Percentiles rank a stretch among this genome's conserved stretches.
phyloP scores from a whole-genome alignment of 2,113 vertebrate species.

The Pachycephala philippinensis region DNA sequence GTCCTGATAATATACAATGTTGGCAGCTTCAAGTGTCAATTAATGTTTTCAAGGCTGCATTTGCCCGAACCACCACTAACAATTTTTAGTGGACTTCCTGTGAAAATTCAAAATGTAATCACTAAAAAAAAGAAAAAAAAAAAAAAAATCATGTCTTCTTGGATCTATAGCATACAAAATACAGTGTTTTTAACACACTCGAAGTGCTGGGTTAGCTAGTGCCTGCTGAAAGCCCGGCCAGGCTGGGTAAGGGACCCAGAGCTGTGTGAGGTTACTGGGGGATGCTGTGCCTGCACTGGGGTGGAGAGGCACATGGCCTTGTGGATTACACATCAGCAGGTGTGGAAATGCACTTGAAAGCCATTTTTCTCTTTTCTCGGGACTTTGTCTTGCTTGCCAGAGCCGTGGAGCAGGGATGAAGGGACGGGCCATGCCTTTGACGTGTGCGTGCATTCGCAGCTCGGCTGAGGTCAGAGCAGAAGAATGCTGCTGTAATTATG shows the following conservation, averaged over 20 bases:
- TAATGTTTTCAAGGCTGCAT: not conserved
- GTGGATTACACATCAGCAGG: fast-evolving
- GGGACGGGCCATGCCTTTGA: not conserved
- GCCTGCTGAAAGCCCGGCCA: not conserved
- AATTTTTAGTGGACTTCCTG: not conserved
- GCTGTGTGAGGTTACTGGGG: not conserved
- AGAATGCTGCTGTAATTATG: constrained; percentile 47
- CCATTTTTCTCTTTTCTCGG: not conserved
- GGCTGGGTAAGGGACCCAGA: not conserved
- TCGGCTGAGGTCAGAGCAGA: constrained; percentile 40
- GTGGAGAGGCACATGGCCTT: fast-evolving
- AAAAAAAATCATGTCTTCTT: not conserved
- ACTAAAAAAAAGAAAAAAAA: not conserved
- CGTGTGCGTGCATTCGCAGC: not conserved
- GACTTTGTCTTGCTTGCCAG: not conserved
- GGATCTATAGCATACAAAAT: not conserved
- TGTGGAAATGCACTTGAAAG: not conserved
- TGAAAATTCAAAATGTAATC: not conserved
- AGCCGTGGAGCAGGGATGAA: not conserved
- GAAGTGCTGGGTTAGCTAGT: not conserved
- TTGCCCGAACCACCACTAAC: not conserved
- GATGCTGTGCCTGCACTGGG: not conserved
- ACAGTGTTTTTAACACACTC: not conserved
- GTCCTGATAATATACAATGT: not conserved
- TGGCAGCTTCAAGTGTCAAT: not conserved